phyloP scores from a whole-genome alignment of 2,113 vertebrate genomes.

The Pleuronectes platessa region DNA sequence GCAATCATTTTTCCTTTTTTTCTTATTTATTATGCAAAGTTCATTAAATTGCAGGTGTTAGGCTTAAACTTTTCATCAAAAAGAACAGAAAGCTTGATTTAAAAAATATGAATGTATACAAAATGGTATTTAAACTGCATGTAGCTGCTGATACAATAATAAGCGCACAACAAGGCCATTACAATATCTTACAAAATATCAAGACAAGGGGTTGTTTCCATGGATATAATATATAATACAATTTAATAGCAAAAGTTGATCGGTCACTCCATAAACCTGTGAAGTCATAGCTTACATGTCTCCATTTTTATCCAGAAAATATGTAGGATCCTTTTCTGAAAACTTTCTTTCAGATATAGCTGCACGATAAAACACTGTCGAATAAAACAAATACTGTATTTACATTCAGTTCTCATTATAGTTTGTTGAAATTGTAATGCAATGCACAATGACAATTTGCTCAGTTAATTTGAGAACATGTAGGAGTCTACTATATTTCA shows the following conservation, averaged over 20 bases:
- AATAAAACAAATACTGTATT: conserved; percentile 8
- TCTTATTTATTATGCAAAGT: neutral
- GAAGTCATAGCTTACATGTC: conserved; percentile 1
- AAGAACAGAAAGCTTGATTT: neutral
- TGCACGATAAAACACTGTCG: neutral
- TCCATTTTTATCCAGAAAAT: neutral
- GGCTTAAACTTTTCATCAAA: neutral
- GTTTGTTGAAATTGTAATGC: neutral
- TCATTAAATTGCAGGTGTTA: neutral
- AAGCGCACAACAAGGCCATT: neutral
- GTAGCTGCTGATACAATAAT: neutral
- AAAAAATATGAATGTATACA: conserved; percentile 1
- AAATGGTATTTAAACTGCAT: neutral
- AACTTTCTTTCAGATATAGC: neutral
- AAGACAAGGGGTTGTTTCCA: neutral
- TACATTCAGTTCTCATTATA: neutral
- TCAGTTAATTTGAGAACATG: neutral
- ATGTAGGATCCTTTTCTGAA: neutral
- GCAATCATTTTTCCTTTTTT: too few relatives aligned
- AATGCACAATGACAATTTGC: neutral
- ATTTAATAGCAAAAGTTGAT: neutral
- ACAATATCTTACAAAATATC: neutral
- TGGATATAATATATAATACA: neutral
- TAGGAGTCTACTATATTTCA: neutral
- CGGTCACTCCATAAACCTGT: neutral